Evolutionary conservation across 2,113 vertebrate genomes (phyloP), one percentile per base, ranked within the genome.

Genomic region (Eonycteris spelaea): DNA sequence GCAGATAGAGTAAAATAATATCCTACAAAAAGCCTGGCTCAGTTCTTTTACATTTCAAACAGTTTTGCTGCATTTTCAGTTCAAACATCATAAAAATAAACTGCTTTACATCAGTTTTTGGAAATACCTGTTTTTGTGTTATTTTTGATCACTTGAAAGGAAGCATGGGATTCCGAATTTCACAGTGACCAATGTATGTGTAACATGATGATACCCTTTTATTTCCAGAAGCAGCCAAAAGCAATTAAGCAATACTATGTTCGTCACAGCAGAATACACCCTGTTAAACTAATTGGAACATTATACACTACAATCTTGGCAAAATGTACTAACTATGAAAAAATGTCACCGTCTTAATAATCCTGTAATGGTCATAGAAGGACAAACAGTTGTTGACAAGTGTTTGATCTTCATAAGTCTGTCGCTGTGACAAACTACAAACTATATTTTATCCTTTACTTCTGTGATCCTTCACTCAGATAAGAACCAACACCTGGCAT

Each of bases 381-480:
- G 97, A 99, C 97, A 99, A 99, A 98, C 95, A 98, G 97, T 98
- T 99, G 98, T 99, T 98, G 98, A 98, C 98, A 97, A 87, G 91
- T 80, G 94, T 98, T 98, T 99, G 98, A 98, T 99, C 98, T 98
- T 98, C 97, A 95, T 97, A 98, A 97, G 97, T 97, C 97, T 97
- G 97, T 98, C 80, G 95, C 97, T 96, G 96, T 4, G 78, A 98
- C 98, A 98, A 98, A 97, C 98, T 98, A 98, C 96, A 98, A 98
- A 97, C 97, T 98, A 53, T 94, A 97, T 98, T 98, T 98, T 98
- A 97, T 98, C 98, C 98, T 98, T 92, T 75, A 55, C 97, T 98
- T 98, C 98, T 99, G 94, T 98, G 98, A 98, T 98, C 98, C 98
- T 98, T 98, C 98, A 98, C 98, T 98, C 97, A 98, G 97, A 98